phyloP scores from a whole-genome alignment of 2,888 invertebrate genomes.

The Drosophila hamatofila region DNA sequence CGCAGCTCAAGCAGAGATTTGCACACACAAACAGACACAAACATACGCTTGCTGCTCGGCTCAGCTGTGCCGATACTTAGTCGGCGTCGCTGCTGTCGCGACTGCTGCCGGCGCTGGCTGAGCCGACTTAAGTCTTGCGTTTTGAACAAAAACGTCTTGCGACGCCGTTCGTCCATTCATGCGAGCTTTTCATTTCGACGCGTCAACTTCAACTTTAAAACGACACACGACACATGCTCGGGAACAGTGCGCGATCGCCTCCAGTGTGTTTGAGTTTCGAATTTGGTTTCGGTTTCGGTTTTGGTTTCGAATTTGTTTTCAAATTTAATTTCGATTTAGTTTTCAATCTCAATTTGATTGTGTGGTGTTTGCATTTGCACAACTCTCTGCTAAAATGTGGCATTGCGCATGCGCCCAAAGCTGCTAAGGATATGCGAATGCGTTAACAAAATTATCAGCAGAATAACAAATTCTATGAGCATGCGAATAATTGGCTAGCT shows the following conservation, averaged over 20 bases:
- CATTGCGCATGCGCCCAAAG: slow-evolving; percentile 5
- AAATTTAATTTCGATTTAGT: slow-evolving; percentile 2
- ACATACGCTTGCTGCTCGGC: slow-evolving; percentile 40
- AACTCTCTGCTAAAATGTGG: slow-evolving; percentile 36
- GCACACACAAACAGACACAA: slow-evolving; percentile 28
- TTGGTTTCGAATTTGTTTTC: slow-evolving; percentile 12
- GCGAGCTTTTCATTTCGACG: slow-evolving; percentile 86
- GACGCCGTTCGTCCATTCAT: slow-evolving; percentile 83
- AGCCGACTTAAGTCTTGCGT: slow-evolving; percentile 70
- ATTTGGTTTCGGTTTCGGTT: slow-evolving; percentile 19
- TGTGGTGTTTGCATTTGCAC: slow-evolving; percentile 20
- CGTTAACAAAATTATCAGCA: slow-evolving; percentile 5
- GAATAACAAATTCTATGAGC: slow-evolving; percentile 21
- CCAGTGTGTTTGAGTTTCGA: slow-evolving; percentile 36
- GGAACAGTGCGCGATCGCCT: slow-evolving; percentile 73
- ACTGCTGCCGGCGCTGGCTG: slow-evolving; percentile 29
- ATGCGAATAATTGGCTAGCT: slow-evolving; percentile 34
- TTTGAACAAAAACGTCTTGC: slow-evolving; percentile 85
- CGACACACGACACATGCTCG: slow-evolving; percentile 79
- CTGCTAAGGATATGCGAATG: slow-evolving; percentile 33
- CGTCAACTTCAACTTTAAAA: slow-evolving; percentile 83
- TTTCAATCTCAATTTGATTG: slow-evolving; percentile 26
- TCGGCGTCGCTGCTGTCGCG: slow-evolving; percentile 56
- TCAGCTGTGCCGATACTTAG: slow-evolving; percentile 63
- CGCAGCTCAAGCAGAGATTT: slow-evolving; percentile 47